Conservation (phyloP, 2,888 invertebrate genomes). For the Nebria brevicollis region DNA sequence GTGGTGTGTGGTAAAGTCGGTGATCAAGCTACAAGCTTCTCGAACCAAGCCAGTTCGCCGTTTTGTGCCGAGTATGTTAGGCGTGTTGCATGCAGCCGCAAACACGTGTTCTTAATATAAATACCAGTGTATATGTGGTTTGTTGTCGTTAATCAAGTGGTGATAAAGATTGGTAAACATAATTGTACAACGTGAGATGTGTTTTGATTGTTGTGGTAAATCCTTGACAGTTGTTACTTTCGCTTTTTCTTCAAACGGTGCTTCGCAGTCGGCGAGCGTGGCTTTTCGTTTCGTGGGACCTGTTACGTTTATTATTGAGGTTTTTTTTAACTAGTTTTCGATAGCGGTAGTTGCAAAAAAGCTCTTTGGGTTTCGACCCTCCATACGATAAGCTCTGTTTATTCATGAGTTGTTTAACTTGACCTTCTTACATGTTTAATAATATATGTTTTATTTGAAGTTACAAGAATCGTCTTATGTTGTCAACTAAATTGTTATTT, state of each 20-base stretch:
- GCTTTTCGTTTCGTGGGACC: not conserved
- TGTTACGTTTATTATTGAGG: not conserved
- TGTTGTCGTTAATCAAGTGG: not conserved
- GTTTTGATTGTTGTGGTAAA: not conserved
- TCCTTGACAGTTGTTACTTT: not conserved
- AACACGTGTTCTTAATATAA: slow-evolving; percentile 1
- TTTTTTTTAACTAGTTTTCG: no score
- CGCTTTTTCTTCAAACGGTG: not conserved
- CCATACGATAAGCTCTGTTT: not conserved
- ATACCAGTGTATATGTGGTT: not conserved
- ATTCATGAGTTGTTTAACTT: not conserved
- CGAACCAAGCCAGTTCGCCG: not conserved
- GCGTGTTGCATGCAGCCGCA: not conserved
- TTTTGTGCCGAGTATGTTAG: slow-evolving; percentile 1
- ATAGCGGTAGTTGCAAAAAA: no score
- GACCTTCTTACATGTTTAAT: not conserved
- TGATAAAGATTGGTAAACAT: not conserved
- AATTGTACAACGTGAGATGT: not conserved
- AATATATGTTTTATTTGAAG: not conserved
- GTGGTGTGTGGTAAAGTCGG: not conserved
- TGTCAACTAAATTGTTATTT: not conserved
- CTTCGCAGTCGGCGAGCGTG: not conserved
- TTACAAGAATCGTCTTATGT: not conserved
- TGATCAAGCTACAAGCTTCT: slow-evolving; percentile 6
- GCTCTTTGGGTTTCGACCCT: no score